These are phyloP conservation scores for Dilophus febrilis DNA, from an alignment of 2,888 invertebrate genomes.

Conservation along the genomic window DNA sequence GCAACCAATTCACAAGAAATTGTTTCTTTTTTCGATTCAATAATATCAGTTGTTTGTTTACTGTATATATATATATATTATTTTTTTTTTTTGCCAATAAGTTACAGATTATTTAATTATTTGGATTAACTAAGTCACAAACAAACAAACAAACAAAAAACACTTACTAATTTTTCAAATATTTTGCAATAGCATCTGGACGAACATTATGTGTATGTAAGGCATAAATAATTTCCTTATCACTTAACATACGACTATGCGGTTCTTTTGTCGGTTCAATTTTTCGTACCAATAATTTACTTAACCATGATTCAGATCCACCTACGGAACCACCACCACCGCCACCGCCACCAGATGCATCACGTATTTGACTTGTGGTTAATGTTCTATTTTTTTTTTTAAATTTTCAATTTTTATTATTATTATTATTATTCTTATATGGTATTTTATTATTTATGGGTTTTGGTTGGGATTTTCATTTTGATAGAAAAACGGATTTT, in stretches of 20 bases:
- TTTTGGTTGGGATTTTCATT: too few relatives aligned
- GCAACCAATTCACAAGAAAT: conserved; percentile 77
- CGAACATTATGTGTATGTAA: conserved; percentile 89
- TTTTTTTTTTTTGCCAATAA: too few relatives aligned
- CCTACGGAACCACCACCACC: conserved; percentile 15
- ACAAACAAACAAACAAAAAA: neutral
- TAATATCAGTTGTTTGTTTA: conserved; percentile 58
- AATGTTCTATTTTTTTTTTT: conserved; percentile 20
- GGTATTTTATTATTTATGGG: too few relatives aligned
- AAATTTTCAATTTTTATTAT: too few relatives aligned
- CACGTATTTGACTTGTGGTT: conserved; percentile 25
- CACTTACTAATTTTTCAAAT: conserved; percentile 81
- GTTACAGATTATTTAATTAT: too few relatives aligned
- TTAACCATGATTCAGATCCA: conserved; percentile 63
- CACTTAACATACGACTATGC: conserved; percentile 90
- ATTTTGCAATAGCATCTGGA: conserved; percentile 72
- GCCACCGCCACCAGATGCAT: too few relatives aligned
- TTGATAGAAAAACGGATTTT: too few relatives aligned
- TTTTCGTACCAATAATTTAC: conserved; percentile 72
- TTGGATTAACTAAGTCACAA: neutral
- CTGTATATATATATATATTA: too few relatives aligned
- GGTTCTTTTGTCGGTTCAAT: conserved; percentile 91
- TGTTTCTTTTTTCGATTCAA: conserved; percentile 52
- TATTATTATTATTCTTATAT: too few relatives aligned
- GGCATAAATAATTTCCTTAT: conserved; percentile 90